These are phyloP conservation scores for Ornithoptera alexandrae DNA, from an alignment of 2,888 invertebrate genomes.

Conservation along the genomic window DNA sequence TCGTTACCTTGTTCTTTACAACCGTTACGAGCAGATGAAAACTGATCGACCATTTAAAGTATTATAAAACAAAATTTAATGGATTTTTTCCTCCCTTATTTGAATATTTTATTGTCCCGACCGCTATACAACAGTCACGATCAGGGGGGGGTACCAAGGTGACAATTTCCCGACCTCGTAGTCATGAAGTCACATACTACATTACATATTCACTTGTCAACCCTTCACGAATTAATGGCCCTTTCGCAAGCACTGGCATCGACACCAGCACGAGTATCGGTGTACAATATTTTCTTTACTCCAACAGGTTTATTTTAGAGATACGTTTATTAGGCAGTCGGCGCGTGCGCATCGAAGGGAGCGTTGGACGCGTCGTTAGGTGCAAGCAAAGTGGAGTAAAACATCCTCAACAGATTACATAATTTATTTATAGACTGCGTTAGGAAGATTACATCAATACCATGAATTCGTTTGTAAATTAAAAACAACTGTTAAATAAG, in stretches of 20 bases:
- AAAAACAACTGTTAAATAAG: constrained; percentile 1
- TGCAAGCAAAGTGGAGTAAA: background rate
- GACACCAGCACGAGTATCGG: background rate
- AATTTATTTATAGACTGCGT: background rate
- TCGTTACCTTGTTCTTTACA: too few species aligned
- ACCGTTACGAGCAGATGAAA: too few species aligned
- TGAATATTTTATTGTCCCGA: too few species aligned
- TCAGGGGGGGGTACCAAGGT: too few species aligned
- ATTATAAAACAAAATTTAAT: too few species aligned
- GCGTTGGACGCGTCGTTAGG: background rate
- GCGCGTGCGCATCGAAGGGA: background rate
- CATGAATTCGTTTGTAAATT: too few species aligned
- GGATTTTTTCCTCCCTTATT: too few species aligned
- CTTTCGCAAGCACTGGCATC: background rate
- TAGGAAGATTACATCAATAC: too few species aligned
- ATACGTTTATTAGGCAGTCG: background rate
- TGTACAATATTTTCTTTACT: background rate
- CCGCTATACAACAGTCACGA: too few species aligned
- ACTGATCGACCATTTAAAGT: too few species aligned
- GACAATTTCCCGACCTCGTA: too few species aligned
- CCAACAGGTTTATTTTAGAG: background rate
- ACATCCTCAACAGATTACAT: background rate
- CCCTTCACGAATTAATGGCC: background rate
- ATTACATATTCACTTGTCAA: background rate
- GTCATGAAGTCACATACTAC: too few species aligned